Evolutionary conservation across 2,797 vertebrate genomes (phyloP).

Genomic region (Eremophila alpestris): DNA sequence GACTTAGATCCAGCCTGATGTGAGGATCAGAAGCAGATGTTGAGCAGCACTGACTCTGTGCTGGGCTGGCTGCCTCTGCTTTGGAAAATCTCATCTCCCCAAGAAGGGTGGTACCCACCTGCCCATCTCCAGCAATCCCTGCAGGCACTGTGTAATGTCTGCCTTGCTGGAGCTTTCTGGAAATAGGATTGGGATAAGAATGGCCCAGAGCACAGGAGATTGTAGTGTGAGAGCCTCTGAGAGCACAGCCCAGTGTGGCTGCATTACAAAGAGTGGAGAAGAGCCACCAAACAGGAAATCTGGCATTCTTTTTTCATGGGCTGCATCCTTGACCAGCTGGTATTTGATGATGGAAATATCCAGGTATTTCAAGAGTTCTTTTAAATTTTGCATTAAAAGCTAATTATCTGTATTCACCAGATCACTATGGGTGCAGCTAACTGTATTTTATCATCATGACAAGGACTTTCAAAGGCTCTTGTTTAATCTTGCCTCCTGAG

Average conservation of each 20-base stretch:
- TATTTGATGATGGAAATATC: neutral
- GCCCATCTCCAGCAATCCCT: neutral
- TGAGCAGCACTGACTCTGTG: neutral
- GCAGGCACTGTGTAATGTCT: neutral
- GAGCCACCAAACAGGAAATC: neutral
- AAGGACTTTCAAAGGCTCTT: neutral
- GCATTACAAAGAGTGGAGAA: neutral
- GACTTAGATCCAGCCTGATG: fast-evolving
- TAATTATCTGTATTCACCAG: neutral
- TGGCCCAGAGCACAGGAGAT: neutral
- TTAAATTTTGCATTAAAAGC: neutral
- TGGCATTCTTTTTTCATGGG: neutral
- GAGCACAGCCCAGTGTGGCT: neutral
- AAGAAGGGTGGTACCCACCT: neutral
- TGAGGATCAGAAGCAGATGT: neutral
- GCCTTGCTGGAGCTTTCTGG: neutral
- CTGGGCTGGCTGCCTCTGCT: neutral
- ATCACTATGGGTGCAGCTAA: neutral
- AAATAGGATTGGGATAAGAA: neutral
- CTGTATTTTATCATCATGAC: neutral
- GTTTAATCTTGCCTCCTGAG: neutral
- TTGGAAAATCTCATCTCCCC: neutral
- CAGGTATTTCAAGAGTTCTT: neutral
- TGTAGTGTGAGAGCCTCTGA: neutral
- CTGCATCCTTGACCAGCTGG: neutral